Conservation (phyloP, 2,797 vertebrate species). For the Glossophaga mutica region DNA sequence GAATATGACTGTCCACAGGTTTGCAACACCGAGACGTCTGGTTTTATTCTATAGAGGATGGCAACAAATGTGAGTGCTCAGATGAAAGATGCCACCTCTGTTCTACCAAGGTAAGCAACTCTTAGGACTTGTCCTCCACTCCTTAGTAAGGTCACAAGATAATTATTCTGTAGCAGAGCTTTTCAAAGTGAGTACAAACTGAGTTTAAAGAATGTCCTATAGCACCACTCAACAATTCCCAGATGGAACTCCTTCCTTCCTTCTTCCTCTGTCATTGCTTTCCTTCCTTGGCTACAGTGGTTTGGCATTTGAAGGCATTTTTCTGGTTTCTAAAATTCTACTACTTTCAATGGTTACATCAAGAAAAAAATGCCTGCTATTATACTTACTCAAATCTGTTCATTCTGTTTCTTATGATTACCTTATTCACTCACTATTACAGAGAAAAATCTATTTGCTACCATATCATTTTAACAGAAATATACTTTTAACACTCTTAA, state of each 20-base stretch:
- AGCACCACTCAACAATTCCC: background rate
- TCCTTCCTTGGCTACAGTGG: background rate
- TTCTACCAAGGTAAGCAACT: background rate
- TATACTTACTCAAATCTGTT: background rate
- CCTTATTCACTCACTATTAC: constrained; percentile 1
- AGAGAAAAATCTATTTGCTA: background rate
- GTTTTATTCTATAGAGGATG: background rate
- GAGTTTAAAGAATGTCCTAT: background rate
- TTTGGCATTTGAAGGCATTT: background rate
- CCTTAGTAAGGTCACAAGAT: background rate
- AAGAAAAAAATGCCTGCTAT: background rate
- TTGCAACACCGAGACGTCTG: background rate
- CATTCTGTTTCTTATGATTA: constrained; percentile 8
- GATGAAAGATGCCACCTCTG: background rate
- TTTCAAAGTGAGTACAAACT: background rate
- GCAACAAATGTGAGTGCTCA: background rate
- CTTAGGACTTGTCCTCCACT: background rate
- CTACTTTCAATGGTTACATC: background rate
- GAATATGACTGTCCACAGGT: background rate
- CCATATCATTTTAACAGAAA: constrained; percentile 10
- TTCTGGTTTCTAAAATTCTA: constrained; percentile 7
- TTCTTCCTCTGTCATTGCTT: background rate
- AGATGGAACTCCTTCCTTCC: background rate
- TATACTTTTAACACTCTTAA: constrained; percentile 4
- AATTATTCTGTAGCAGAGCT: background rate